Evolutionary conservation across 2,797 vertebrate species (phyloP).

Genomic region (Bovichtus diacanthus): DNA sequence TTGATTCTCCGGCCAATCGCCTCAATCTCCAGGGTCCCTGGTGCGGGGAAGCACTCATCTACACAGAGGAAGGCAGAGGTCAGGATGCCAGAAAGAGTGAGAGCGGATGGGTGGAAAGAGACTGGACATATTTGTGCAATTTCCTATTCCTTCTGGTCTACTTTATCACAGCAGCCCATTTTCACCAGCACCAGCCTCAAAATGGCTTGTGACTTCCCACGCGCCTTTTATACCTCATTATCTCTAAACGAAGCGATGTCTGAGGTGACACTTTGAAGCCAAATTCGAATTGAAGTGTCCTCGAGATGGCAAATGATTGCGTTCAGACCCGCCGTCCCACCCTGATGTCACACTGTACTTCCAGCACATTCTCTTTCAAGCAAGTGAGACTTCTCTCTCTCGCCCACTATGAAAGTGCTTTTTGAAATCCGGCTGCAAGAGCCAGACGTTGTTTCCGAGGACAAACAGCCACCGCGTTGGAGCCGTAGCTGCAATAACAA

Average conservation of each 20-base stretch:
- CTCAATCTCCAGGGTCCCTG: constrained; percentile 55
- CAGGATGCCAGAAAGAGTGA: constrained; percentile 42
- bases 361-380: constrained; percentile 30
- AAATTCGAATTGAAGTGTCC: constrained; percentile 35
- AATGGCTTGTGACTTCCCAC: constrained; percentile 20
- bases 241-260: constrained; percentile 37
- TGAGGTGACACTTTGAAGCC: constrained; percentile 28
- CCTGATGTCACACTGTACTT: constrained; percentile 18
- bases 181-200: constrained; percentile 37
- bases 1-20: constrained; percentile 61
- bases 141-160: constrained; percentile 28
- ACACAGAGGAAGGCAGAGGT: constrained; percentile 40
- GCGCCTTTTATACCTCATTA: constrained; percentile 51
- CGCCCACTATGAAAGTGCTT: constrained; percentile 12
- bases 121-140: constrained; percentile 56
- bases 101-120: constrained; percentile 31
- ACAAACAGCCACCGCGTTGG: background rate
- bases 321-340: background rate
- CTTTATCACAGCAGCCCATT: constrained; percentile 46
- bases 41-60: constrained; percentile 62
- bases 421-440: constrained; percentile 1
- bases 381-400: background rate
- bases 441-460: background rate
- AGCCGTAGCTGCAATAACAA: constrained; percentile 25
- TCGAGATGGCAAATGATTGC: constrained; percentile 17